Base-by-base conservation (phyloP, 1,140 invertebrate species). In the Phenacoccus solenopsis region DNA sequence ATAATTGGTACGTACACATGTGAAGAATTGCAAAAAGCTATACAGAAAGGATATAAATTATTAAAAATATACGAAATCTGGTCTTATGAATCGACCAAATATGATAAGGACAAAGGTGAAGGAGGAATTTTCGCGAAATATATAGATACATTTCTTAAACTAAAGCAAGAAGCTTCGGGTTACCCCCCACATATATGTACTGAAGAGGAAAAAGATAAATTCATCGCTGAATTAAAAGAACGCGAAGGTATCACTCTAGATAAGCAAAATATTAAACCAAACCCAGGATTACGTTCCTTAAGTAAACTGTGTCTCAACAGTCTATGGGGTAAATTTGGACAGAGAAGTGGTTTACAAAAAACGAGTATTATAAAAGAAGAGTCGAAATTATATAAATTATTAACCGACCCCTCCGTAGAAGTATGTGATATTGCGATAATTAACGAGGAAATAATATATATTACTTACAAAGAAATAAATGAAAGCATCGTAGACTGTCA, bases 1-100 rank as follows among this genome's bases (percentile, higher is more conserved):
- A 71, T 81, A 10, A 74, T 61, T 0, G 79, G 79, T 59, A 79
- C 77, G 2, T 81, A 78, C 76, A 75, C 77, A 0, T 72, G 74
- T 10, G 74, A 77, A 21, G 80, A 81, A 74, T 13, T 81, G 5
- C 25, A 69, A 28, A 75, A 77, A 70, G 79, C 80, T 0, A 25
- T 78, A 0, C 67, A 76, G 27, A 71, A 72, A 67, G 78, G 77
- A 0, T 80, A 81, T 61, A 71, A 71, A 69, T 73, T 82, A 28
- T 0, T 78, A 4, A 64, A 77, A 20, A 73, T 80, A 21, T 74
- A 72, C 38, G 78, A 81, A 73, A 75, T 80, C 12, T 80, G 78
- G 75, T 72, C 79, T 28, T 78, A 78, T 69, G n/a, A 76, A 61
- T 69, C 72, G 0, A 67, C 35, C 2, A 67, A 70, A 16, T 73